These are phyloP conservation scores for Macaca mulatta DNA, from an alignment of 2,113 vertebrate genomes.

Conservation along the genomic window DNA sequence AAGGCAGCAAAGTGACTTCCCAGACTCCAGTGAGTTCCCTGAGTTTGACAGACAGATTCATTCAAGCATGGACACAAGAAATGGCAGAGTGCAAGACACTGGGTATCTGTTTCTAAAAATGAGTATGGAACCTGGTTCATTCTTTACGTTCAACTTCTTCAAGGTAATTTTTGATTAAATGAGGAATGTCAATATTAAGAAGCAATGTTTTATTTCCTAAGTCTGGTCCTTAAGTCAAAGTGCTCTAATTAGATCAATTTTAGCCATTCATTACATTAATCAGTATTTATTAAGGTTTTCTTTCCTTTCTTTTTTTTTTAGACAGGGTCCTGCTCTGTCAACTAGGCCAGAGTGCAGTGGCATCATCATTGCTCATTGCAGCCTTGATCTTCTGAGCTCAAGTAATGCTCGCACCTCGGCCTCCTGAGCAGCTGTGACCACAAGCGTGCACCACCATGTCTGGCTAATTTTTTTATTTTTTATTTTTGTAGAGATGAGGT, in stretches of 20 bases:
- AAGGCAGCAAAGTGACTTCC: background rate
- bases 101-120: background rate
- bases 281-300: background rate
- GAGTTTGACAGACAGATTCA: background rate
- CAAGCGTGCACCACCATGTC: too few species aligned
- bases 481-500: too few species aligned
- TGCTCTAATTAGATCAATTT: background rate
- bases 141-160: background rate
- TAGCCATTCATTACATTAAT: background rate
- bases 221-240: background rate
- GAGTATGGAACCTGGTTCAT: background rate
- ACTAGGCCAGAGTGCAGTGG: too few species aligned
- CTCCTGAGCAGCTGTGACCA: too few species aligned
- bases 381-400: too few species aligned
- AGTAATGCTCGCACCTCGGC: too few species aligned
- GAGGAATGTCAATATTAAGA: background rate
- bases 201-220: background rate
- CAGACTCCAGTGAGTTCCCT: background rate
- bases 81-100: background rate
- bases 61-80: background rate
- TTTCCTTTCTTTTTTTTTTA: background rate
- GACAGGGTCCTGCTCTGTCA: too few species aligned
- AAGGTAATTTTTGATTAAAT: slow-evolving; percentile 23
- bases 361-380: too few species aligned
- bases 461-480: too few species aligned